phyloP scores from a whole-genome alignment of 2,797 vertebrate genomes.

The Gymnothorax javanicus region DNA sequence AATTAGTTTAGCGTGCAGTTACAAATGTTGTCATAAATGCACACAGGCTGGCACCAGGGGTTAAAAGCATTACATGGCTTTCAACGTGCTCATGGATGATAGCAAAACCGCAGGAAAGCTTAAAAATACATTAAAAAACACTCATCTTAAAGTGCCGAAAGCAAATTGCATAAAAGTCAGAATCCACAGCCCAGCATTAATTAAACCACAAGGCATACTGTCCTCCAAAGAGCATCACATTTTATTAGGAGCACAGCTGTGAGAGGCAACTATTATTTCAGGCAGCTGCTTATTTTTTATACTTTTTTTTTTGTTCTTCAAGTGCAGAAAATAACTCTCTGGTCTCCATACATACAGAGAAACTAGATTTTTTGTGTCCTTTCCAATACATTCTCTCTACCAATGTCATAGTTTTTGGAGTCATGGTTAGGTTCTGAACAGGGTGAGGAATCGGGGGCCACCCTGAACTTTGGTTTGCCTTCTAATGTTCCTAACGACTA shows the following conservation, averaged over 20 bases:
- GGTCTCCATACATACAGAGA: background rate
- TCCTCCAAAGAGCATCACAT: slow-evolving; percentile 1
- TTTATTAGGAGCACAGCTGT: background rate
- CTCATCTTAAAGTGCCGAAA: background rate
- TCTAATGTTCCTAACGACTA: too few relatives aligned
- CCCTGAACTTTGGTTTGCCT: too few relatives aligned
- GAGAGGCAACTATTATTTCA: background rate
- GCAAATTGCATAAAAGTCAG: background rate
- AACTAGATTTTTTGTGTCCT: background rate
- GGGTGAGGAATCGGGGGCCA: too few relatives aligned
- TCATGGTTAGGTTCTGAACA: too few relatives aligned
- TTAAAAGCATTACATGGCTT: background rate
- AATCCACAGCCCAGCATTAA: background rate
- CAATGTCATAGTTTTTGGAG: too few relatives aligned
- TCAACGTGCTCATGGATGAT: background rate
- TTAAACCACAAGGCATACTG: background rate
- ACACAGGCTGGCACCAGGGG: background rate
- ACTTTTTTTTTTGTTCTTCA: background rate
- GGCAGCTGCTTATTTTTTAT: background rate
- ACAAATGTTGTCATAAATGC: background rate
- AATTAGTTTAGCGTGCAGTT: background rate
- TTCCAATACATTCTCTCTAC: background rate
- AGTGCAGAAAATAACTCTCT: background rate
- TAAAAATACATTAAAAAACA: background rate
- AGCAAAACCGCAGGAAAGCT: background rate